Base-by-base conservation (phyloP, 1,140 invertebrate genomes). In the Proctacanthus coquilletti region DNA sequence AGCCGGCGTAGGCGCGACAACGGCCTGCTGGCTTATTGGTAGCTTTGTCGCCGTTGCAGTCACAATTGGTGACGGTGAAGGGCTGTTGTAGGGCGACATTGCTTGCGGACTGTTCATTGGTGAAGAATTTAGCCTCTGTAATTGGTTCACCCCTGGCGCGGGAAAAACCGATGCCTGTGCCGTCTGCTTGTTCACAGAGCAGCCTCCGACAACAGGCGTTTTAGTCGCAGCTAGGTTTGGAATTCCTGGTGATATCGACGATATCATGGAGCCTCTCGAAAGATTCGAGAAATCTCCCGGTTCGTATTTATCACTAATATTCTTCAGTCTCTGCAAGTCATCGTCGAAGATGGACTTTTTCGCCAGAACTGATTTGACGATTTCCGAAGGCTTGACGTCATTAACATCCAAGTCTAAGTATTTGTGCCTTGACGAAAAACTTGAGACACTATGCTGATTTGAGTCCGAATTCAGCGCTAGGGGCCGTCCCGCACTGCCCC, bases 321-420 rank as follows among this genome's bases (percentile, higher is more conserved):
- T 88, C 60, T 95, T 89, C 14, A 97, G 64, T 8, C 93, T 68
- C 55, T 94, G 89, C 10, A 81, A 80, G 56, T 97, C 92, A 59
- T 95, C 91, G 55, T 97, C 92, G 57, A 96, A 94, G 9, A 96
- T 87, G 36, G 85, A 92, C 34, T 81, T 76, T 53, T 88, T 91
- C 5, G 88, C 84, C 42, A 95, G 65, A 34, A 97, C 72, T 10
- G 84, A 86, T 50, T 89, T 87, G 4, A 92, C 81, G 42, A 96
- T 93, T 45, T 94, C 91, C 2, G 89, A 94, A 2, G 88, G 89
- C 53, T 93, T 78, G 38, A 84, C 69, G 51, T 84, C 77, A 45
- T 75, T 71, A 5, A 79, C 66, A 48, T 84, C 80, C 29, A 84
- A 63, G 44, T 83, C 77, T 0, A 54, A 44, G 23, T 82, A 64